These are phyloP conservation scores for Erythrolamprus reginae DNA, from an alignment of 2,113 vertebrate species.

Conservation along the genomic window DNA sequence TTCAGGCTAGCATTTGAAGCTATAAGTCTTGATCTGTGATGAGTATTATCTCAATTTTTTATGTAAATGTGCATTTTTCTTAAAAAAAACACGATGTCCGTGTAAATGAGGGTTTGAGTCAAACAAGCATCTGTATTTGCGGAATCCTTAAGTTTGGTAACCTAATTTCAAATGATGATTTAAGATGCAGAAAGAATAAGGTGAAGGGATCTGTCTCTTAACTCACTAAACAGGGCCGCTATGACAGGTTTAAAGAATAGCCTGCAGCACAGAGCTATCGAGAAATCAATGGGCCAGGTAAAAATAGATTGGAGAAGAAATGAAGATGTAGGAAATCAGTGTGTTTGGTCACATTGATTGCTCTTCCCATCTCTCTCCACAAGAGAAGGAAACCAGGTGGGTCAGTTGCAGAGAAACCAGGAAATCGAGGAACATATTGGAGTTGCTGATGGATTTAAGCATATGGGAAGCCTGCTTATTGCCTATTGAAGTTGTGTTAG, in stretches of 20 bases:
- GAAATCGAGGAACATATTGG: background rate
- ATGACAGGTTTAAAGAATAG: conserved; percentile 43
- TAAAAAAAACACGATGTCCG: background rate
- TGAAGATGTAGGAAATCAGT: background rate
- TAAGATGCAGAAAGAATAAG: conserved; percentile 27
- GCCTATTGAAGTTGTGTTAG: background rate
- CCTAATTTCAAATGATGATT: conserved; percentile 7
- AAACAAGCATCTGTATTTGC: conserved; percentile 31
- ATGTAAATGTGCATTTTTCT: conserved; percentile 30
- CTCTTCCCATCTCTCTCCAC: background rate
- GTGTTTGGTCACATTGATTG: conserved; percentile 15
- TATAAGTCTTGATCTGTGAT: conserved; percentile 18
- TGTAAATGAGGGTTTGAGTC: conserved; percentile 3
- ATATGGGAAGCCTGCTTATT: background rate
- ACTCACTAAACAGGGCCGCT: conserved; percentile 20
- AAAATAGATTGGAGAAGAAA: conserved; percentile 48
- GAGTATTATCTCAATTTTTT: background rate
- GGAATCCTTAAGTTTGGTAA: conserved; percentile 38
- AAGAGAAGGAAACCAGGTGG: conserved; percentile 7
- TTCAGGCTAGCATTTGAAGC: background rate
- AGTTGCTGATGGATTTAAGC: background rate
- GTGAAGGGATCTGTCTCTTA: conserved; percentile 18
- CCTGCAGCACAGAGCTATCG: conserved; percentile 21
- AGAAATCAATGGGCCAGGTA: conserved; percentile 36
- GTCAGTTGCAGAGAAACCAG: background rate